A percentile compares a stretch with the other conserved stretches of the same genome.
These are phyloP conservation scores for Plodia interpunctella DNA, from an alignment of 1,140 invertebrate species.

Conservation along the genomic window DNA sequence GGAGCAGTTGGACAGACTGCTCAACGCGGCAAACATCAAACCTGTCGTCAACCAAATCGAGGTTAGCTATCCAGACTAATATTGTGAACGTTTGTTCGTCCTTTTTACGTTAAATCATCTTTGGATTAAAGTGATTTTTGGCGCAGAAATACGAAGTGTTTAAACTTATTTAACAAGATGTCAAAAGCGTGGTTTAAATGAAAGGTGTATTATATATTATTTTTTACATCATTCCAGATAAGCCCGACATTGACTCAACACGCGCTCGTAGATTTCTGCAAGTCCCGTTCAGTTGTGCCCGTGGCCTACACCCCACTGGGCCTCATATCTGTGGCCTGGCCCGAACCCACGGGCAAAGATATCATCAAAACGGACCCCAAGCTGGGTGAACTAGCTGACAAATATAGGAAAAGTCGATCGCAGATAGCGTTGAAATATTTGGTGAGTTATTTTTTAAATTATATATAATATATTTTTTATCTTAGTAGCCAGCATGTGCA, in stretches of 20 bases:
- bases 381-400: slow-evolving; percentile 77
- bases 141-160: too few species aligned
- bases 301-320: slow-evolving; percentile 86
- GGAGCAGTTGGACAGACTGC: slow-evolving; percentile 84
- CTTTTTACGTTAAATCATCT: too few species aligned
- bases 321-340: slow-evolving; percentile 75
- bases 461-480: too few species aligned
- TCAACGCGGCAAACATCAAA: slow-evolving; percentile 81
- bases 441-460: slow-evolving; percentile 33
- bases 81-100: too few species aligned
- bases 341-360: slow-evolving; percentile 53
- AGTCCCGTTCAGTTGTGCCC: slow-evolving; percentile 52
- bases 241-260: slow-evolving; percentile 53
- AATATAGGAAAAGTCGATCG: slow-evolving; percentile 82
- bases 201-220: too few species aligned
- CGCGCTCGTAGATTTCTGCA: slow-evolving; percentile 49
- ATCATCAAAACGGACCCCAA: slow-evolving; percentile 56
- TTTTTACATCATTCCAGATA: slow-evolving; percentile 35
- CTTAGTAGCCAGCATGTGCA: too few species aligned
- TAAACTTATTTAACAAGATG: too few species aligned
- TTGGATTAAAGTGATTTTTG: too few species aligned
- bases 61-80: slow-evolving; percentile 29
- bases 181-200: too few species aligned
- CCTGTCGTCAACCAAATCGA: slow-evolving; percentile 91
- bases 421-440: slow-evolving; percentile 84